Conservation (phyloP, 2,797 vertebrate species). For the Neostethus bicornis region DNA sequence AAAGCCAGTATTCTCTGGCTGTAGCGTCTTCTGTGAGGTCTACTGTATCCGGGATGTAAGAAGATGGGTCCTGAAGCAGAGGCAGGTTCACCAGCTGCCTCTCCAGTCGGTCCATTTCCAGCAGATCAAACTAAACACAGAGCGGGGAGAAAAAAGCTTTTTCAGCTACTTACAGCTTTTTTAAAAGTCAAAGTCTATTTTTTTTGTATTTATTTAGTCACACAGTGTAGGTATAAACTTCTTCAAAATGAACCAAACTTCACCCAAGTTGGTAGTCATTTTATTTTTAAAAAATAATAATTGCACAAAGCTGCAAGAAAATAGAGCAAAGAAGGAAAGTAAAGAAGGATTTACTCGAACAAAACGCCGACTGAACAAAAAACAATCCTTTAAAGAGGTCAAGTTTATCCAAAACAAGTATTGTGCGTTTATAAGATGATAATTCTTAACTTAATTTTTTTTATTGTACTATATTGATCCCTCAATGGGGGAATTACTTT, state of each 20-base stretch:
- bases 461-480: no score
- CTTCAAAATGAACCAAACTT: neutral
- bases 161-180: neutral
- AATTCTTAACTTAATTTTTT: no score
- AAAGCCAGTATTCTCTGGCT: constrained; percentile 97
- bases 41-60: constrained; percentile 94
- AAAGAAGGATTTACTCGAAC: constrained; percentile 18
- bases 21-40: constrained; percentile 92
- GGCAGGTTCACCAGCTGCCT: constrained; percentile 93
- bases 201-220: no score
- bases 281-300: neutral
- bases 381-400: constrained; percentile 26
- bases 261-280: constrained; percentile 8
- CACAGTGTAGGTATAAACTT: no score
- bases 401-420: constrained; percentile 6
- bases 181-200: constrained; percentile 1
- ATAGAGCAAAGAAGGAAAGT: neutral
- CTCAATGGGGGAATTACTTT: no score
- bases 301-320: neutral
- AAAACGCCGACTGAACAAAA: constrained; percentile 14
- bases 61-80: constrained; percentile 89
- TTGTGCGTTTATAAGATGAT: no score
- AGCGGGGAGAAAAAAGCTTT: constrained; percentile 9
- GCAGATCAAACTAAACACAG: constrained; percentile 89
- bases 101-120: constrained; percentile 98